Evolutionary conservation across 1,140 invertebrate species (phyloP).

Genomic region (Mylabris phalerata): DNA sequence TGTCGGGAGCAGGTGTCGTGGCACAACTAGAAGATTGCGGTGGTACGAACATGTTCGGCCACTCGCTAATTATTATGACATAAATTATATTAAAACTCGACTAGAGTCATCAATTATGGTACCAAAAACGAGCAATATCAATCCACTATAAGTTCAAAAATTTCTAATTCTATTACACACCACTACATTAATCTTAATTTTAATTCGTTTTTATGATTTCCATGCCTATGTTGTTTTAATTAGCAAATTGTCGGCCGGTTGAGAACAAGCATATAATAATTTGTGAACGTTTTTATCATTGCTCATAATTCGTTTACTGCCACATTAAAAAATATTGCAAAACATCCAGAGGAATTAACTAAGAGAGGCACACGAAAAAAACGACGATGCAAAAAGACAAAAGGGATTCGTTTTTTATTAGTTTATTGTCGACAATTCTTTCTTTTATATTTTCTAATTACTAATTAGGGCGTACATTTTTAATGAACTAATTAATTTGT

Average conservation of each 20-base stretch:
- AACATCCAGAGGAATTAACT: no score
- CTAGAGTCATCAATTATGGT: slow-evolving; percentile 33
- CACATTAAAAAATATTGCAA: no score
- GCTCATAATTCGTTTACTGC: no score
- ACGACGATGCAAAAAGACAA: neutral
- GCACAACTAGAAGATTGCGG: slow-evolving; percentile 4
- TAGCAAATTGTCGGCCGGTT: slow-evolving; percentile 11
- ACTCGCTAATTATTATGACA: slow-evolving; percentile 38
- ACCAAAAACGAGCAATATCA: slow-evolving; percentile 27
- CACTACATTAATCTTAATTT: slow-evolving; percentile 23
- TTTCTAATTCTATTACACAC: no score
- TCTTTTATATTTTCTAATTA: slow-evolving; percentile 1
- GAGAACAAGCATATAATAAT: neutral
- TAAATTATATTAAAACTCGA: slow-evolving; percentile 38
- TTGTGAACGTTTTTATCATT: no score
- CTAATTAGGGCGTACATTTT: slow-evolving; percentile 9
- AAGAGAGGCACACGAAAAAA: no score
- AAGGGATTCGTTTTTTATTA: slow-evolving; percentile 5
- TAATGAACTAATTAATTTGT: slow-evolving; percentile 12
- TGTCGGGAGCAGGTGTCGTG: slow-evolving; percentile 33
- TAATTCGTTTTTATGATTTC: neutral
- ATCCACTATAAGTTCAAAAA: slow-evolving; percentile 18
- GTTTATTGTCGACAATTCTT: slow-evolving; percentile 1
- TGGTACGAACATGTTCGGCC: slow-evolving; percentile 27
- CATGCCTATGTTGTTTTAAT: slow-evolving; percentile 21